These are phyloP conservation scores for Oreochromis grahami DNA, from an alignment of 2,797 vertebrate genomes.

Conservation along the genomic window DNA sequence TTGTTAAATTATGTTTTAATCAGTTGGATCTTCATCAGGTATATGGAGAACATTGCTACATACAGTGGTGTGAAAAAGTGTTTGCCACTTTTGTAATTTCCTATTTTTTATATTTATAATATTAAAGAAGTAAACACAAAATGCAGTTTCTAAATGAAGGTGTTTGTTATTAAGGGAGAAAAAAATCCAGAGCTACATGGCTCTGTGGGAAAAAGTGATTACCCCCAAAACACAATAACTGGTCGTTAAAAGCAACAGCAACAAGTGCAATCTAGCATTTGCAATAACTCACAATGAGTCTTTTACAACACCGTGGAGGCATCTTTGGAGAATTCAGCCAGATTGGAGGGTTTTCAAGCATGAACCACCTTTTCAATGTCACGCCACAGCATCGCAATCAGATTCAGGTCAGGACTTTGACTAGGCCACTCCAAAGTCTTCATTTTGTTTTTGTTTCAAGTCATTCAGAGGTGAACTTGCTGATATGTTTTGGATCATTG, in stretches of 20 bases:
- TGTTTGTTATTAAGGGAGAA: neutral
- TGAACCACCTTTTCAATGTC: accelerated
- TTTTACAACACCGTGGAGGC: accelerated
- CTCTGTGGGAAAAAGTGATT: neutral
- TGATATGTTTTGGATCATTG: neutral
- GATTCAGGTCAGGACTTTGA: neutral
- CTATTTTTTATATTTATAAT: too few species aligned
- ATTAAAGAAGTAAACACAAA: too few species aligned
- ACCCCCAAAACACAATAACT: neutral
- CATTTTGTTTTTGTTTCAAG: neutral
- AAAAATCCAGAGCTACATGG: neutral
- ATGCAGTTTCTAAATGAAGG: neutral
- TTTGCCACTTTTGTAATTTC: too few species aligned
- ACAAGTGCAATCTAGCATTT: neutral
- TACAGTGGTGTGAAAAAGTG: too few species aligned
- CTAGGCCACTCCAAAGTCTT: neutral
- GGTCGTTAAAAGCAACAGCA: neutral
- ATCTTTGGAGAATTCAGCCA: neutral
- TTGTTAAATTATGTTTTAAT: neutral
- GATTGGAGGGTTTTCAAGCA: neutral
- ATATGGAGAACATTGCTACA: too few species aligned
- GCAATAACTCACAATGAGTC: neutral
- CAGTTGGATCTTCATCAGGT: neutral
- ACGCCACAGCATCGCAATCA: neutral
- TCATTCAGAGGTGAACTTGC: accelerated